Evolutionary conservation across 2,888 invertebrate genomes (phyloP), one percentile per base, ranked within the genome.

Genomic region (Alentia gelatinosa): DNA sequence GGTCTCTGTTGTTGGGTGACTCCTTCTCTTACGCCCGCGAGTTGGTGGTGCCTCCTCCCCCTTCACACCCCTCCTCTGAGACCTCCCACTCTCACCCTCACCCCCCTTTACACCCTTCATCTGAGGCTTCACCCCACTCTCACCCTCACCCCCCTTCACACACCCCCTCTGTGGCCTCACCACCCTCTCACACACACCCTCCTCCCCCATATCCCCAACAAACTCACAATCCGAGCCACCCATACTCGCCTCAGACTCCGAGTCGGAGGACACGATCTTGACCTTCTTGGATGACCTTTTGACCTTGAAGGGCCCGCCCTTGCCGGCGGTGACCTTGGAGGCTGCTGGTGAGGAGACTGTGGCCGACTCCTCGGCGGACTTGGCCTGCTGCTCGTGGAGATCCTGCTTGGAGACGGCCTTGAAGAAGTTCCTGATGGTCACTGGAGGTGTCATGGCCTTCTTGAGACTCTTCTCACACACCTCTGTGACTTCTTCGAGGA

Each of bases 401-500:
- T 86, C 84, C 50, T 90, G 50, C 68, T 75, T 91, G 35, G 90
- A n/a, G 30, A 83, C 47, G 23, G 75, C 42, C 74, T 92, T 92
- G 91, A 95, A 95, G 92, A 95, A 95, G 89, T 93, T 94, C 89
- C 93, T 94, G 37, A 95, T 94, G 0, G 95, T 95, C 12, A 95
- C 93, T n/a, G 95, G 95, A 19, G 95, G 95, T 33, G 93, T 94
- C 33, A 94, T 91, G 12, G 95, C 95, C 89, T 94, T 94, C 30
- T 92, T 89, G n/a, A 93, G 90, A 79, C 92, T 94, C 26, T 79
- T 75, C 19, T 26, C 23, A 19, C 30, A 12, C 30, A 86, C 47
- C 30, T 42, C 47, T 0, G 86, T 47, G 30, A 86, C 86, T 5
- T 42, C 5, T 23, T 86, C 86, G 19, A 86, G 5, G 3, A 1